Conservation (phyloP, 2,113 vertebrate genomes). For the Diadophis punctatus region DNA sequence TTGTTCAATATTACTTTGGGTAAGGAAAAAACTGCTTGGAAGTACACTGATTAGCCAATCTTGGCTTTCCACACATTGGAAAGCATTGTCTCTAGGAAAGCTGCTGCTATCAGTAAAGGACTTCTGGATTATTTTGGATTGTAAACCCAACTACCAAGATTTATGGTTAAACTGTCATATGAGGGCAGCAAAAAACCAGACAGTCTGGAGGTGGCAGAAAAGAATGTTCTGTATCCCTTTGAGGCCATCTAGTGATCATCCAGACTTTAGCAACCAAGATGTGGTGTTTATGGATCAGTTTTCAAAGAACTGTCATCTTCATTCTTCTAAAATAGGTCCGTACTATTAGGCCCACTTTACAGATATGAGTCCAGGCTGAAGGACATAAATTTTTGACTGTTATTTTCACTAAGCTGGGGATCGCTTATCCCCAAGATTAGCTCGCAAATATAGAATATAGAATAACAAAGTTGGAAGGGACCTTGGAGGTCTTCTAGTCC, state of each 20-base stretch:
- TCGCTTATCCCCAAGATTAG: neutral
- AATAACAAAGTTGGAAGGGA: too few species aligned
- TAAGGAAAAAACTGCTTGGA: neutral
- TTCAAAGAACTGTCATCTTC: neutral
- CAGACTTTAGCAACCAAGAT: neutral
- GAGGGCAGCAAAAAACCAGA: neutral
- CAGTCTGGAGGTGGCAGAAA: neutral
- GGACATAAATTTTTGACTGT: neutral
- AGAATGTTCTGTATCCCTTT: neutral
- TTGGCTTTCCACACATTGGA: neutral
- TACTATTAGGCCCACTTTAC: neutral
- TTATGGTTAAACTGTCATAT: neutral
- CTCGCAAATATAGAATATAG: too few species aligned
- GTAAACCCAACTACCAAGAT: neutral
- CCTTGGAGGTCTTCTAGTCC: too few species aligned
- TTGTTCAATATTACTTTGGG: too few species aligned
- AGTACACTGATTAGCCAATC: neutral
- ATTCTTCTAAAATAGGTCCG: neutral
- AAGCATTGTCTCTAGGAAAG: neutral
- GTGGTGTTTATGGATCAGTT: neutral
- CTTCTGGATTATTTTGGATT: neutral
- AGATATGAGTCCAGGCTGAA: neutral
- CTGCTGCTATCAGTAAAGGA: neutral
- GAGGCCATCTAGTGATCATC: neutral
- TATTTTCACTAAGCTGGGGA: neutral